Evolutionary conservation across 1,140 invertebrate genomes (phyloP), one percentile per base, ranked within the genome.

Genomic region (Anagrus nilaparvatae): DNA sequence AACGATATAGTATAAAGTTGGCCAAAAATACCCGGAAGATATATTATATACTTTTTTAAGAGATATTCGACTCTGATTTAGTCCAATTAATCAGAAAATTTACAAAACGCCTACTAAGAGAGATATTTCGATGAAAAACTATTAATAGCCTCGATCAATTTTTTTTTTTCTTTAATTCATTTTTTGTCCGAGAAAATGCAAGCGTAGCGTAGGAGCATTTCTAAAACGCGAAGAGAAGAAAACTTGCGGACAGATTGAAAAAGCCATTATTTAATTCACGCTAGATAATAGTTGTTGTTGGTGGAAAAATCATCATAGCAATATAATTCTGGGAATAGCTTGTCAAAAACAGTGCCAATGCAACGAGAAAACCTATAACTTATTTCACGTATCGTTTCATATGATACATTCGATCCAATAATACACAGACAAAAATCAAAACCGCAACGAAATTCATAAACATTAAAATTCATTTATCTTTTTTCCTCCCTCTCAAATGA

Each of bases 381-480:
- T 69, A 67, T 69, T 69, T 69, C 63, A 69, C 66, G 66, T 63
- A 63, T 67, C 66, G 65, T 69, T 69, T 67, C 65, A 67, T 61
- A 57, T 69, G 66, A 69, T 69, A 63, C 65, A 69, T 69, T 69
- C 66, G 66, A 69, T 67, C 66, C 66, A 69, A 69, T 69, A 69
- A 69, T 69, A 69, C 65, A 64, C 60, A 52, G 46, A 48, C 42
- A 44, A 47, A 31, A 33, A 31, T 33, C 42, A 32, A 16, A 32
- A 42, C 13, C 29, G 40, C 46, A 47, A 41, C 46, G 41, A 57
- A 56, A 64, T 61, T 65, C 62, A 67, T 67, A 67, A n/a, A n/a
- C n/a, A n/a, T n/a, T n/a, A n/a, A n/a, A n/a, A 67, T 55, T 54
- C 49, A 18, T 47, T 43, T 31, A 18, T 29, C 25, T 21, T 14